Evolutionary conservation across 2,888 invertebrate genomes (phyloP).

Genomic region (Caenorhabditis sp.): DNA sequence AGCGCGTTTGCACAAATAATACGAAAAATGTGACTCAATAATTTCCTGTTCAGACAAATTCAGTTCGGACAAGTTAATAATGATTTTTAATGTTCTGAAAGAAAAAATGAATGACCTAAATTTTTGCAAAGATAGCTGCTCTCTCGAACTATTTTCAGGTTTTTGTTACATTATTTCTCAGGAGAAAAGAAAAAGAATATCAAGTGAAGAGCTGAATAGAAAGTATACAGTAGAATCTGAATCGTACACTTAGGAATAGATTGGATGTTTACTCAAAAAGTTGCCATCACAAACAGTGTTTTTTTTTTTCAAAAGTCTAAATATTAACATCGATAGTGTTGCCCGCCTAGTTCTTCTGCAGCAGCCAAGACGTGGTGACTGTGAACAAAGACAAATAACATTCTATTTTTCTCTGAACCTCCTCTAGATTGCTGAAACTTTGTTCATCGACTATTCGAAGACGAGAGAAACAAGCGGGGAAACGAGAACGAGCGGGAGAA

Average conservation of each 20-base stretch:
- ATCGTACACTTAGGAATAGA: conserved; percentile 9
- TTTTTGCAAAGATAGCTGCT: no score
- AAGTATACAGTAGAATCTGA: background rate
- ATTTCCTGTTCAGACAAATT: background rate
- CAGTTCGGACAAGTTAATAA: no score
- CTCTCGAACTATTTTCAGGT: no score
- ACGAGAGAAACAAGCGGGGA: conserved; percentile 12
- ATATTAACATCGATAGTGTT: conserved; percentile 10
- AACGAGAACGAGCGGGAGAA: conserved; percentile 15
- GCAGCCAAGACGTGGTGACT: conserved; percentile 3
- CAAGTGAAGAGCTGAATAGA: background rate
- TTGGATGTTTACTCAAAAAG: background rate
- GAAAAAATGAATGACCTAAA: no score
- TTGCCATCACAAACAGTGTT: conserved; percentile 6
- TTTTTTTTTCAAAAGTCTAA: conserved; percentile 15
- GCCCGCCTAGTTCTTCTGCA: conserved; percentile 6
- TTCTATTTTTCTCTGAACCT: conserved; percentile 24
- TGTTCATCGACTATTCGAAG: conserved; percentile 9
- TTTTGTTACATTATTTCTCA: no score
- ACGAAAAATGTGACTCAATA: conserved; percentile 29
- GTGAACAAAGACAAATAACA: conserved; percentile 43
- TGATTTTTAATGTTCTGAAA: no score
- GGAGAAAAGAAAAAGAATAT: no score
- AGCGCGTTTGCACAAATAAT: conserved; percentile 50
- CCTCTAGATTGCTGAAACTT: conserved; percentile 22